Evolutionary conservation across 2,113 vertebrate species (phyloP).

Genomic region (Apistogramma diplotaenia): DNA sequence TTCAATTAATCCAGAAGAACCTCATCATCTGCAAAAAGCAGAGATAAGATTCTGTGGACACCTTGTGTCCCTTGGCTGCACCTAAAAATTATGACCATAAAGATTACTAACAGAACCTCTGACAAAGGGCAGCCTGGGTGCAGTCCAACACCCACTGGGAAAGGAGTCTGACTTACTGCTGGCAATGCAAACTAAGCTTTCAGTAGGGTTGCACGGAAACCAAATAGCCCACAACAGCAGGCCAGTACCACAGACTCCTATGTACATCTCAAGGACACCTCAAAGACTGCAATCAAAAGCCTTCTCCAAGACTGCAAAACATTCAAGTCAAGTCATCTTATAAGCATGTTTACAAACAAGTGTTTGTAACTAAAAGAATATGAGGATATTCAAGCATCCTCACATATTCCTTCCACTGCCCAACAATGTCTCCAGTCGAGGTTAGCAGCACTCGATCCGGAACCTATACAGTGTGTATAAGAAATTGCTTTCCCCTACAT

Average conservation of each 20-base stretch:
- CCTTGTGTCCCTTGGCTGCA: neutral
- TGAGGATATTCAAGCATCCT: neutral
- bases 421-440: neutral
- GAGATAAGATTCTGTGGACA: neutral
- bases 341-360: neutral
- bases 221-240: neutral
- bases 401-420: fast-evolving
- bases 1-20: neutral
- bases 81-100: neutral
- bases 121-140: no score
- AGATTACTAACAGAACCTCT: neutral
- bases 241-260: neutral
- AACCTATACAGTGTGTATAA: neutral
- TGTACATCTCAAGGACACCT: neutral
- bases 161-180: neutral
- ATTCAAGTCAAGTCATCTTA: neutral
- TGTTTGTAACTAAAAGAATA: neutral
- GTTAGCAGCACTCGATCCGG: neutral
- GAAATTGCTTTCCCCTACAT: neutral
- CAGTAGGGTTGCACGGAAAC: neutral
- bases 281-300: neutral
- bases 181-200: neutral
- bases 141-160: neutral
- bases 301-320: neutral
- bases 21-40: neutral